These are phyloP conservation scores for Desmodus rotundus DNA, from an alignment of 2,113 vertebrate genomes.

Conservation along the genomic window DNA sequence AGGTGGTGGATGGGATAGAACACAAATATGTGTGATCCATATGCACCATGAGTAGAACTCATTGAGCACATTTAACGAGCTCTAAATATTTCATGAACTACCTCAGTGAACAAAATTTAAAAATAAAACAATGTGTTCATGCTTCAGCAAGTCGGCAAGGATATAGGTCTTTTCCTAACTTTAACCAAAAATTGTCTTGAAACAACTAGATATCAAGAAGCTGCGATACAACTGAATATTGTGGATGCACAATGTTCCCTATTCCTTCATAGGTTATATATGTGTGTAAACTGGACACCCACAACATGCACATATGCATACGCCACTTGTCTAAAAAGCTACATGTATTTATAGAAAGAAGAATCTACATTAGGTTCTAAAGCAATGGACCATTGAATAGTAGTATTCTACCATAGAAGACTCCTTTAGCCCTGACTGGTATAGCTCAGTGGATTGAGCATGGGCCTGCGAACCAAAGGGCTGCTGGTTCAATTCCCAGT, in stretches of 20 bases:
- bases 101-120: not conserved
- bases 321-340: not conserved
- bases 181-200: not conserved
- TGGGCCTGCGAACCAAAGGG: no score
- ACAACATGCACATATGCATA: not conserved
- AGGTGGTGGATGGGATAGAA: not conserved
- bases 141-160: not conserved
- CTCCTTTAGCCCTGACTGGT: no score
- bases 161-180: not conserved
- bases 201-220: not conserved
- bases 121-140: not conserved
- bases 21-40: not conserved
- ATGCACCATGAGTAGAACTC: not conserved
- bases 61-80: not conserved
- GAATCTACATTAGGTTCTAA: not conserved
- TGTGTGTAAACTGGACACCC: not conserved
- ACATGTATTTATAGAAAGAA: not conserved
- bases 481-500: no score
- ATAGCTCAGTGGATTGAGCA: no score
- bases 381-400: not conserved
- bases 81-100: not conserved
- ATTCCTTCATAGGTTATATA: not conserved
- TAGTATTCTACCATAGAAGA: not conserved
- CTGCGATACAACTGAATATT: not conserved
- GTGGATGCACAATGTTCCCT: not conserved